Evolutionary conservation across 2,797 vertebrate species (phyloP).

Genomic region (Brachymystax lenok): DNA sequence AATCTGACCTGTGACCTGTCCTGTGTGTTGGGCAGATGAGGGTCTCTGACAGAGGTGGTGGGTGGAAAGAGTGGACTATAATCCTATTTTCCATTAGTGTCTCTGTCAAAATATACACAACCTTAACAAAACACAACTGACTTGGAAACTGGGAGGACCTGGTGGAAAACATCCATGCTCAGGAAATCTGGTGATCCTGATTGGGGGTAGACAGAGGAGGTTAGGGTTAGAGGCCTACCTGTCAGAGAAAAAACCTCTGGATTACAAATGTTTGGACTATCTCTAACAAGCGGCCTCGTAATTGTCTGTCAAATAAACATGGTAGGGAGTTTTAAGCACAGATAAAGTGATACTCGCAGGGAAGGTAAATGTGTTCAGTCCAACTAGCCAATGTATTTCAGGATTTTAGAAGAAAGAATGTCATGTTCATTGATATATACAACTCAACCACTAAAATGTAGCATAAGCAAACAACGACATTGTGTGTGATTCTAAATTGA

Average conservation of each 20-base stretch:
- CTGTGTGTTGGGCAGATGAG: slow-evolving; percentile 4
- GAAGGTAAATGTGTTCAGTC: slow-evolving; percentile 1
- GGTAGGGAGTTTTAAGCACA: background rate
- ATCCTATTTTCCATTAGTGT: slow-evolving; percentile 12
- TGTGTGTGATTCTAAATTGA: too few species aligned
- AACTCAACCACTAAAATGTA: too few species aligned
- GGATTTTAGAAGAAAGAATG: background rate
- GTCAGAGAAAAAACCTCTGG: background rate
- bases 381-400: background rate
- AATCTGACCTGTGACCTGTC: slow-evolving; percentile 22
- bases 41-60: slow-evolving; percentile 14
- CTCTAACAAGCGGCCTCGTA: too few species aligned
- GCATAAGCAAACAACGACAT: too few species aligned
- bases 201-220: background rate
- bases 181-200: background rate
- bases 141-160: background rate
- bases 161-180: background rate
- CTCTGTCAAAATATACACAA: slow-evolving; percentile 22
- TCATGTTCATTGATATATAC: too few species aligned
- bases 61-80: background rate
- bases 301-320: background rate
- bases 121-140: background rate
- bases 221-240: background rate
- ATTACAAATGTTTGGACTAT: slow-evolving; percentile 1
- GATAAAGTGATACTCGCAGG: background rate